Conservation (phyloP, 1,140 invertebrate species). For the Dendroctonus ponderosae region DNA sequence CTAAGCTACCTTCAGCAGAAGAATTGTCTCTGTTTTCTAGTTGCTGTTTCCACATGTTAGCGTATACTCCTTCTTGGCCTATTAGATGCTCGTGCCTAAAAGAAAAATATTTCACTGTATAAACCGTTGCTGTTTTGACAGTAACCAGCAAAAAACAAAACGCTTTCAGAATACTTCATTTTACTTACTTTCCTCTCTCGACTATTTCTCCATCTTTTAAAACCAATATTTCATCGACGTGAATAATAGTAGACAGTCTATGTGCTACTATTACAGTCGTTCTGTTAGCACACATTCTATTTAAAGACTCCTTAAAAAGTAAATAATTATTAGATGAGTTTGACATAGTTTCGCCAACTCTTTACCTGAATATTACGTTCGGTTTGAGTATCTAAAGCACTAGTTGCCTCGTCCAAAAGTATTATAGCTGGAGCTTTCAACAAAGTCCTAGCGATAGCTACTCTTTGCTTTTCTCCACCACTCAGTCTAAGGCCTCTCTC, state of each 20-base stretch:
- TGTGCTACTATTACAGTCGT: slow-evolving; percentile 94
- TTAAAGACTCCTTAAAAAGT: slow-evolving; percentile 58
- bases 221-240: slow-evolving; percentile 91
- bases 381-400: slow-evolving; percentile 79
- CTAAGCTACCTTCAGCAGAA: slow-evolving; percentile 30
- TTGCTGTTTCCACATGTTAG: slow-evolving; percentile 88
- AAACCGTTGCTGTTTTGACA: background rate
- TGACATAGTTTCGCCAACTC: background rate
- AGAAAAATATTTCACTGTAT: slow-evolving; percentile 53
- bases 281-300: slow-evolving; percentile 72
- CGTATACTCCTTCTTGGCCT: slow-evolving; percentile 66
- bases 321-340: background rate
- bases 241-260: slow-evolving; percentile 87
- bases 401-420: slow-evolving; percentile 87
- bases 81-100: slow-evolving; percentile 78
- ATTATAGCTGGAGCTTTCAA: slow-evolving; percentile 77
- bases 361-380: slow-evolving; percentile 75
- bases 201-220: slow-evolving; percentile 85
- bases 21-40: slow-evolving; percentile 54
- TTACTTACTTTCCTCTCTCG: slow-evolving; percentile 76
- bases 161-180: background rate
- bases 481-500: slow-evolving; percentile 76
- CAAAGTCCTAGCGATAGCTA: slow-evolving; percentile 88
- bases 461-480: slow-evolving; percentile 91
- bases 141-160: no score